Percentiles rank a stretch among this genome's conserved stretches.
These are phyloP conservation scores for Petrocephalus schoutedeni DNA, from an alignment of 2,797 vertebrate species.

Conservation along the genomic window DNA sequence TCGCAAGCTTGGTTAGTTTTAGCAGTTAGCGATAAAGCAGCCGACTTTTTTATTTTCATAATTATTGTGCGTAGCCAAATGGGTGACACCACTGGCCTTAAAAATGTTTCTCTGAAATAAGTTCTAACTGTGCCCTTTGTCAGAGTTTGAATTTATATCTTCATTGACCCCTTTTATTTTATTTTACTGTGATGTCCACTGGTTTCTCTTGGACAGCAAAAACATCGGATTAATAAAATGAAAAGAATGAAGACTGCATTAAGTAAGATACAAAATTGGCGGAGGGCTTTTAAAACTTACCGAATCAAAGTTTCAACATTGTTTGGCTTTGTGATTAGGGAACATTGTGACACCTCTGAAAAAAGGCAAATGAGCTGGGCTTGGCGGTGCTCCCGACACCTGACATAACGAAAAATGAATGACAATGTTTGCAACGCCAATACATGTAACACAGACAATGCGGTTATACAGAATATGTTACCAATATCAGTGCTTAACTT, in stretches of 20 bases:
- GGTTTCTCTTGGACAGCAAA: neutral
- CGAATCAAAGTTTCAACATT: neutral
- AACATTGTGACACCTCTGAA: neutral
- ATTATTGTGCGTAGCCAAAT: neutral
- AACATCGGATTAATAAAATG: neutral
- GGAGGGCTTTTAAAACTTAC: neutral
- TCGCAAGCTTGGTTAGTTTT: conserved; percentile 14
- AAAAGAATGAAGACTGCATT: neutral
- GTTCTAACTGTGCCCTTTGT: conserved; percentile 7
- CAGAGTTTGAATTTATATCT: neutral
- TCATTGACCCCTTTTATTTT: neutral
- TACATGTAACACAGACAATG: conserved; percentile 41
- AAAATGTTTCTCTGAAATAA: conserved; percentile 11
- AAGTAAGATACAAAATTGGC: neutral
- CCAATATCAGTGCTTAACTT: conserved; percentile 53
- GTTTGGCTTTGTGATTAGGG: neutral
- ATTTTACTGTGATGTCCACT: neutral
- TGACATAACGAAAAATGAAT: conserved; percentile 32
- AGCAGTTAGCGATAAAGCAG: conserved; percentile 13
- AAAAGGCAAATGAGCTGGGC: neutral
- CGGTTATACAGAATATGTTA: conserved; percentile 25
- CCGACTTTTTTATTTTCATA: neutral
- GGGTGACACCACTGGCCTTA: conserved; percentile 8
- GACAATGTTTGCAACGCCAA: conserved; percentile 36
- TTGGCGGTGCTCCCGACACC: neutral